Percentiles rank a stretch among this genome's conserved stretches.
Evolutionary conservation across 1,140 invertebrate species (phyloP).

Genomic region (Rhizoglyphus robini): DNA sequence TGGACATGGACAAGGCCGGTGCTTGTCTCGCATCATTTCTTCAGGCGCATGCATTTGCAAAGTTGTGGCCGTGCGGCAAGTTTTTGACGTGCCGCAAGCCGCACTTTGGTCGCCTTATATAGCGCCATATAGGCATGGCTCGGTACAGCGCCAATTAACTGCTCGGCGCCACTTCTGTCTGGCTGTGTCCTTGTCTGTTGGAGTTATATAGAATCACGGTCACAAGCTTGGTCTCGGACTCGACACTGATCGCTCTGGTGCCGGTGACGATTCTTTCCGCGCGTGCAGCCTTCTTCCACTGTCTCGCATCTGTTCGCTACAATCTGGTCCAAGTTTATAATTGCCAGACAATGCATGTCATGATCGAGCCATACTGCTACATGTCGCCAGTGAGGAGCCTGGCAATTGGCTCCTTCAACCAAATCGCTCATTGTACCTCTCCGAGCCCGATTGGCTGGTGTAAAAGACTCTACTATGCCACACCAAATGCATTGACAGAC

Average conservation of each 20-base stretch:
- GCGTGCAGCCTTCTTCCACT: neutral
- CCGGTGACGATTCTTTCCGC: neutral
- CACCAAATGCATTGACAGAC: no score
- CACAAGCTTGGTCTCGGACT: neutral
- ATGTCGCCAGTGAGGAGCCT: no score
- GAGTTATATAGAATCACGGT: slow-evolving; percentile 11
- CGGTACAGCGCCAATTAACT: neutral
- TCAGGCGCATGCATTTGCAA: neutral
- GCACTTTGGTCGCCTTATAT: neutral
- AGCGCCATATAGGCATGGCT: neutral
- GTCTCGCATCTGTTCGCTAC: neutral
- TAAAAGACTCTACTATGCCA: no score
- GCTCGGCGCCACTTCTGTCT: neutral
- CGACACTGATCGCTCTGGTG: neutral
- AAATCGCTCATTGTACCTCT: no score
- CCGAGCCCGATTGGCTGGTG: no score
- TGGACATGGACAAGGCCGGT: neutral
- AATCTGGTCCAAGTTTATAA: neutral
- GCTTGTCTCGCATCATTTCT: neutral
- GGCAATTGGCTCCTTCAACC: no score
- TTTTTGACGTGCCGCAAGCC: slow-evolving; percentile 1
- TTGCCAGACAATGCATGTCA: neutral
- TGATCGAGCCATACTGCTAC: no score
- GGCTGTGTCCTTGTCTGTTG: neutral
- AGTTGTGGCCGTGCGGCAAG: neutral